Percentiles rank a stretch among this genome's conserved stretches.
Conservation (phyloP, 64 coral and sea anemone genomes). For the Actinia equina region DNA sequence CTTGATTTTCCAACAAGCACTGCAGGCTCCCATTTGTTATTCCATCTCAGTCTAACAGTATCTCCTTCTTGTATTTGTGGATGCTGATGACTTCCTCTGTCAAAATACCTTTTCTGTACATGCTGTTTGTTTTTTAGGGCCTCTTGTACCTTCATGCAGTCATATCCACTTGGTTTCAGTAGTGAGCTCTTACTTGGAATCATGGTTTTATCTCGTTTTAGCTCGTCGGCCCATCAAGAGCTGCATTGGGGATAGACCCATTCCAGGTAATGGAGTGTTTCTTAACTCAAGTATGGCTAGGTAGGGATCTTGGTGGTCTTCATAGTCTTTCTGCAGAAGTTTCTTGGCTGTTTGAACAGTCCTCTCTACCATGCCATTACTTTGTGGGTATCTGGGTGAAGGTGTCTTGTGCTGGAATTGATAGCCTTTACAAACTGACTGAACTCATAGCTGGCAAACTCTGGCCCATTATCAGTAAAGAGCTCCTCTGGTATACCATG, state of each 20-base stretch:
- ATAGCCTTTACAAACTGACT: slow-evolving; percentile 15
- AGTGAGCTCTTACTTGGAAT: slow-evolving; percentile 24
- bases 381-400: slow-evolving; percentile 29
- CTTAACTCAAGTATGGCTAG: slow-evolving; percentile 32
- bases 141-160: background rate
- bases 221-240: background rate
- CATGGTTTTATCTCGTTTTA: background rate
- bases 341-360: slow-evolving; percentile 15
- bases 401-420: slow-evolving; percentile 39
- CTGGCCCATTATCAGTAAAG: slow-evolving; percentile 33
- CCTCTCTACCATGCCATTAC: slow-evolving; percentile 37
- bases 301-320: slow-evolving; percentile 30
- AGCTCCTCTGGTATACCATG: slow-evolving; percentile 27
- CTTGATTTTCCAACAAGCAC: background rate
- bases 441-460: slow-evolving; percentile 38
- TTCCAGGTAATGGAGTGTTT: slow-evolving; percentile 28
- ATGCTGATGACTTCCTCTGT: background rate
- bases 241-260: slow-evolving; percentile 9
- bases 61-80: slow-evolving; percentile 1
- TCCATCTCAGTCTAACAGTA: background rate
- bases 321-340: slow-evolving; percentile 28
- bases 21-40: background rate
- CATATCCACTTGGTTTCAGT: slow-evolving; percentile 7
- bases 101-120: slow-evolving; percentile 22
- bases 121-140: background rate